Percentiles rank a stretch among this genome's conserved stretches.
Conservation (phyloP, 2,888 invertebrate species). For the Drosophila conformis region DNA sequence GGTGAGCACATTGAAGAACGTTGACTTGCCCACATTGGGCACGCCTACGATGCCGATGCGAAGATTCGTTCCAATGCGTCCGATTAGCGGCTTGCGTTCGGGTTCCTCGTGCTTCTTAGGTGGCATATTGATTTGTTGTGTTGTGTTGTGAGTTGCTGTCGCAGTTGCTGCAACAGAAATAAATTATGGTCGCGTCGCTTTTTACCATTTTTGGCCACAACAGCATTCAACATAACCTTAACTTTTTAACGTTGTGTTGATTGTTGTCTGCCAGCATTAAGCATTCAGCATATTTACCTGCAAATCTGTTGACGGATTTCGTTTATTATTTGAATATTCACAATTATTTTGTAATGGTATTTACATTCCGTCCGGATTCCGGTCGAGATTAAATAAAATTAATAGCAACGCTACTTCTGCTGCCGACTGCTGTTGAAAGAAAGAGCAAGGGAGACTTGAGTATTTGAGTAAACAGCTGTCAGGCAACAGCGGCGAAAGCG, state of each 20-base stretch:
- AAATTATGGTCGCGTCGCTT: slow-evolving; percentile 4
- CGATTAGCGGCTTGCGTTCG: slow-evolving; percentile 95
- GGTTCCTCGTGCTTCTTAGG: slow-evolving; percentile 96
- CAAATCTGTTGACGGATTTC: background rate
- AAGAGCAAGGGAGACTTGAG: slow-evolving; percentile 22
- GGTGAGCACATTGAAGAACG: slow-evolving; percentile 99
- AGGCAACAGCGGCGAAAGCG: slow-evolving; percentile 28
- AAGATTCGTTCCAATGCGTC: slow-evolving; percentile 97
- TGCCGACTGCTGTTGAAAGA: slow-evolving; percentile 48
- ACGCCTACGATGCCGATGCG: slow-evolving; percentile 96
- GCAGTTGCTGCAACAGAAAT: background rate
- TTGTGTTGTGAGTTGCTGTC: slow-evolving; percentile 1
- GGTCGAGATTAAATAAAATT: slow-evolving; percentile 20
- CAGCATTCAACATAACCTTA: slow-evolving; percentile 45
- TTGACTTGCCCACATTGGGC: slow-evolving; percentile 99
- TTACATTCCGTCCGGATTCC: slow-evolving; percentile 22
- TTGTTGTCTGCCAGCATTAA: slow-evolving; percentile 1
- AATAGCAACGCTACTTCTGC: slow-evolving; percentile 19
- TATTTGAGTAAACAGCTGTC: slow-evolving; percentile 52
- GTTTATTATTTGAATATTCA: background rate
- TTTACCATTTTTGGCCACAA: slow-evolving; percentile 48
- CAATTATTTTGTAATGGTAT: slow-evolving; percentile 4
- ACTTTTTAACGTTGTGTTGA: slow-evolving; percentile 8
- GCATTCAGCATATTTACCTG: slow-evolving; percentile 16
- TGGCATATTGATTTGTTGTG: slow-evolving; percentile 83